Base-by-base conservation (phyloP, 1,140 invertebrate genomes). In the Drosophila ananassae region DNA sequence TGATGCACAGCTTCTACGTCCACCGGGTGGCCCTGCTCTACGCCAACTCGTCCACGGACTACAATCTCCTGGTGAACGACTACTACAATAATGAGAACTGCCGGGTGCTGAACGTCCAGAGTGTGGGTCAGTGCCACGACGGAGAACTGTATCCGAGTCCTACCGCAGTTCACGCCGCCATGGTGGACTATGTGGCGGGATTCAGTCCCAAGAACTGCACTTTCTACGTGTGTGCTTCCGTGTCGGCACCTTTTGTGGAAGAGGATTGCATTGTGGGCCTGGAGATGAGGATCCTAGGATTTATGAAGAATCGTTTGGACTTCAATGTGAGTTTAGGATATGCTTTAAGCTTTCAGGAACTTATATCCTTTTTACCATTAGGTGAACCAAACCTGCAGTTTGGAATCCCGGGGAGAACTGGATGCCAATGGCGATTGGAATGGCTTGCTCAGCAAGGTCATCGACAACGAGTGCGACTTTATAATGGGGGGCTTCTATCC, bases 401-500 rank as follows among this genome's bases (percentile, higher is more conserved):
- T 94, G 60, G 94, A 93, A 37, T 94, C 92, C 0, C 90, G 93
- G 12, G 93, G 93, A 3, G 93, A 93, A 46, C 77, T 91, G 17
- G 58, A 81, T 6, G 7, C 24, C 0, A 5, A 71, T 5, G 93
- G 93, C 79, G 77, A 85, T 3, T 94, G 93, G 93, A 87, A 90
- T 25, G 93, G 93, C 0, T 82, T 92, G n/a, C 77, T 94, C 34
- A 91, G 85, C 1, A 69, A 90, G 9, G 44, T 94, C 0, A 57
- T 71, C 9, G 66, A 81, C 0, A 92, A 91, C 53, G 89, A 91
- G 59, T 93, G 92, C 2, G 91, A 94, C 22, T 91, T 94, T 2
- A 72, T 93, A 4, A 63, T 94, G 9, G 93, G 93, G 2, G 93
- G 92, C 30, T 93, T 92, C 60, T 94, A 92, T 84, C 93, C 93